A percentile compares a stretch with the other conserved stretches of the same genome.
phyloP scores from a whole-genome alignment of 2,113 vertebrate genomes.

The Tyto alba region DNA sequence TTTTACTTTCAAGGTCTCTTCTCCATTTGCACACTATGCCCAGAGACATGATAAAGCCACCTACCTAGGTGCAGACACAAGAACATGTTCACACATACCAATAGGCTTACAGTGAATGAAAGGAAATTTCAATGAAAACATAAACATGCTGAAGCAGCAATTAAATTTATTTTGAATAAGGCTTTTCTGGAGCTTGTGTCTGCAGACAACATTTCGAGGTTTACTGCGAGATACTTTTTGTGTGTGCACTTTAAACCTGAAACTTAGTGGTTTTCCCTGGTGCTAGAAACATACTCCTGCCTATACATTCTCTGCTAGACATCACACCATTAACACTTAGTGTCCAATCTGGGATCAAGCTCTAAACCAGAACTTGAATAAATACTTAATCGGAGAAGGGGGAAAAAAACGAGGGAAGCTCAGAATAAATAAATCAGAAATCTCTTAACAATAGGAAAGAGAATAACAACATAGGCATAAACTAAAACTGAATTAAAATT shows the following conservation, averaged over 20 bases:
- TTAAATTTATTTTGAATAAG: background rate
- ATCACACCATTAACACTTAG: background rate
- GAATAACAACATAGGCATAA: background rate
- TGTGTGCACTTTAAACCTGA: background rate
- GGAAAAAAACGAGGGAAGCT: background rate
- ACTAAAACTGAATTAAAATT: background rate
- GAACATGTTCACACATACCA: background rate
- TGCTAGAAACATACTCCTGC: background rate
- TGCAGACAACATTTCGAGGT: background rate
- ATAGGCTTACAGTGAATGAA: background rate
- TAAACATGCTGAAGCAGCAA: background rate
- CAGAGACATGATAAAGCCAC: background rate
- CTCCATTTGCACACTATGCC: background rate
- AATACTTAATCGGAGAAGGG: background rate
- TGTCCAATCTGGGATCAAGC: background rate
- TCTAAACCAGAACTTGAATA: background rate
- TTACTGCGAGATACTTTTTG: background rate
- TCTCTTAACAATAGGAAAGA: background rate
- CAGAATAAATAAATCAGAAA: background rate
- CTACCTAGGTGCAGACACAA: background rate
- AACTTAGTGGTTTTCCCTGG: background rate
- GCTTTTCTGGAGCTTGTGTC: background rate
- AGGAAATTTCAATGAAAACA: background rate
- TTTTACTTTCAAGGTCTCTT: background rate
- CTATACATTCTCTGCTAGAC: background rate